Evolutionary conservation across 2,888 invertebrate species (phyloP), one percentile per base, ranked within the genome.

Genomic region (Subacronicta megacephala): DNA sequence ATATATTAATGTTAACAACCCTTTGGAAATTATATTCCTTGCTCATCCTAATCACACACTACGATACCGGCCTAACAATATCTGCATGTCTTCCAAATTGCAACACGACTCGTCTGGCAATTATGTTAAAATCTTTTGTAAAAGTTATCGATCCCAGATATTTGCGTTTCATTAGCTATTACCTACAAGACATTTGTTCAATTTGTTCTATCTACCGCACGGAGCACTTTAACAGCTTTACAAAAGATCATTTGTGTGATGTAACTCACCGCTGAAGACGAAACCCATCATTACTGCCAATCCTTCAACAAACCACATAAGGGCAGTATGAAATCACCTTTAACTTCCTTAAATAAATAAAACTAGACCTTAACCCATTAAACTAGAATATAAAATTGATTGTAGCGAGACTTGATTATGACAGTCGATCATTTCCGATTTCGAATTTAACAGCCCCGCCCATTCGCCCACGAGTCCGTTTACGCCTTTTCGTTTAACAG

Each of bases 241-340:
- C 62, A 74, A 73, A 67, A 71, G 67, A 70, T 72, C 68, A 61
- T 51, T 68, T 59, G 64, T 45, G 59, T 71, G 76, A 77, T 72
- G 70, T 70, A 74, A 78, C 73, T 62, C 65, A 51, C 67, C 70
- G 65, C 75, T 43, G 50, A 38, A 42, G 52, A 35, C 35, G 36
- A 42, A 81, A 80, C 83, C 84, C 80, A 76, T 88, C 80, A 87
- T 90, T 86, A 89, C 81, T 83, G 85, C 82, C 87, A 82, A 88
- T 84, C 84, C 82, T 82, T 45, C 66, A 56, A 71, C 74, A 59
- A 70, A 72, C 67, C 61, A 63, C 62, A 69, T 73, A 71, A 72
- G 69, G 71, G 71, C 72, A 73, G 45, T 70, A 58, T 46, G 51
- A 65, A 62, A 62, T 61, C 60, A 58, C 54, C 71, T 58, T 49